Percentiles rank a stretch among this genome's conserved stretches.
These are phyloP conservation scores for Rhabdophis nuchalis DNA, from an alignment of 2,797 vertebrate species.

Conservation along the genomic window DNA sequence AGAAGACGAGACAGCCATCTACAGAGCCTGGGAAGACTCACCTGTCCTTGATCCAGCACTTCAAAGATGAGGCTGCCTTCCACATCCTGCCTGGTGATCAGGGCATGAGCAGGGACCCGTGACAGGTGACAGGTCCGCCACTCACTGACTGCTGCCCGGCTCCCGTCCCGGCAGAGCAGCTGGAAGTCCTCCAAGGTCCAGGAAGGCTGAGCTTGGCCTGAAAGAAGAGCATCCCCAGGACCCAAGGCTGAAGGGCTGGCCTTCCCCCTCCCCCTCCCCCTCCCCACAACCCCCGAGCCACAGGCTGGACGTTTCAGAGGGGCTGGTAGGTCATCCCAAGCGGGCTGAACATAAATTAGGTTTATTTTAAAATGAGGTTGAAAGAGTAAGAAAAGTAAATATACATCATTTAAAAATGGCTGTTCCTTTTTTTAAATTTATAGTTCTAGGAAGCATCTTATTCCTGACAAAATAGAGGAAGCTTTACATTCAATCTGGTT, in stretches of 20 bases:
- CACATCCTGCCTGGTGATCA: constrained; percentile 74
- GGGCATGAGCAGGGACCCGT: constrained; percentile 78
- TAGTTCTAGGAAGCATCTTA: background rate
- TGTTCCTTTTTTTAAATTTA: background rate
- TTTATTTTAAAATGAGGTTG: background rate
- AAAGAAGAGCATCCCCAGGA: background rate
- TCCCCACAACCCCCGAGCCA: background rate
- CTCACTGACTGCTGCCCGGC: constrained; percentile 66
- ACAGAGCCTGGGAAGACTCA: constrained; percentile 55
- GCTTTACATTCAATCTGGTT: background rate
- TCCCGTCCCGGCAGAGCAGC: constrained; percentile 84
- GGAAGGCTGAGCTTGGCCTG: constrained; percentile 64
- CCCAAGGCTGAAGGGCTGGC: background rate
- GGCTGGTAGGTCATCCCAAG: background rate
- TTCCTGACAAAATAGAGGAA: background rate
- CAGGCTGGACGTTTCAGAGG: no score
- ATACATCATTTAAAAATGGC: background rate
- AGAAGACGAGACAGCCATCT: background rate
- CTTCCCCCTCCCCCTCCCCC: no score
- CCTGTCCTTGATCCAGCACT: constrained; percentile 82
- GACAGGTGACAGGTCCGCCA: constrained; percentile 84
- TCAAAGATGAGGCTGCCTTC: constrained; percentile 72
- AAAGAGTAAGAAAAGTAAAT: background rate
- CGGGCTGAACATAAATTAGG: background rate
- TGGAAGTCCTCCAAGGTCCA: constrained; percentile 80